Base-by-base conservation (phyloP, 1,140 invertebrate species). In the Orussus abietinus region DNA sequence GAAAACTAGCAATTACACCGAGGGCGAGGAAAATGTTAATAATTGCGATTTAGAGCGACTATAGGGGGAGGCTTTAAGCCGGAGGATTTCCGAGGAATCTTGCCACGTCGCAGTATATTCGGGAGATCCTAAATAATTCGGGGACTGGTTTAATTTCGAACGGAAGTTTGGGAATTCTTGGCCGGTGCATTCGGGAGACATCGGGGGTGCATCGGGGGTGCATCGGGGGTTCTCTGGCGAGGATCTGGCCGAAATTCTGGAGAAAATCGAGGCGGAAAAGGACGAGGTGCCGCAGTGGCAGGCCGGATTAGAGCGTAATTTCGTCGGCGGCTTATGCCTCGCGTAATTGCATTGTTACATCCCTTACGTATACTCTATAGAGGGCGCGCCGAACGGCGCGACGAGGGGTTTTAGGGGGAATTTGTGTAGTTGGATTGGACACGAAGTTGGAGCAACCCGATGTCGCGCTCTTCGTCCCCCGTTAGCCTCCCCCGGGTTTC, bases 311-410 rank as follows among this genome's bases (percentile, higher is more conserved):
- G 66, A 66, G 55, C 57, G 64, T 66, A 69, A 67, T 69, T 69
- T 67, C 49, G 62, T 58, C 62, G 55, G 43, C 58, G 63, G 66
- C 62, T 64, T 69, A 66, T 60, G 64, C 62, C 57, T 63, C 53
- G 54, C 60, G 60, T 67, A 69, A 69, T 67, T 69, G 63, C 63
- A 59, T 66, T 66, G 66, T 69, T 69, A 66, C 64, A 64, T 54
- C 57, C 51, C 63, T 59, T 62, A 60, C 44, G 49, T 57, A 53
- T 44, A n/a, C n/a, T n/a, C 50, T 51, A 55, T 57, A 57, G 47
- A 41, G 4, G n/a, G 10, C 5, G 6, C 6, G 22, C 22, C 6
- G n/a, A n/a, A 19, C 14, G 43, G 32, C 36, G 42, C 34, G 32
- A 32, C 17, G 43, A 42, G 15, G 58, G 57, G 53, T 58, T 65